Evolutionary conservation across 2,888 invertebrate species (phyloP).

Genomic region (Hermodice carunculata): DNA sequence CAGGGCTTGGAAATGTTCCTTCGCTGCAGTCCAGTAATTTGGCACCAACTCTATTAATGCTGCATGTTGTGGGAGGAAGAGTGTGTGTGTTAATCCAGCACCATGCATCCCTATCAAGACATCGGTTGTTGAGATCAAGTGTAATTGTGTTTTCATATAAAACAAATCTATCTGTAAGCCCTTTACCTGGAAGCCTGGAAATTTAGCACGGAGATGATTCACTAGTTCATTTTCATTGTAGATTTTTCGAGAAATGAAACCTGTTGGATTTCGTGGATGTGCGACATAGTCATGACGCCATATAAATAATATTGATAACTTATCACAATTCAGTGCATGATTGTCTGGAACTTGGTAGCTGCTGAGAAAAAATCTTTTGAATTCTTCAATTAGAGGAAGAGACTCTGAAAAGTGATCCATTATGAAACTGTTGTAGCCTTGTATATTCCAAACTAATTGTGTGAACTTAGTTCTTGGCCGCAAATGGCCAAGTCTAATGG

Average conservation of each 20-base stretch:
- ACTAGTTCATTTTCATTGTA: constrained; percentile 64
- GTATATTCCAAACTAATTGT: constrained; percentile 56
- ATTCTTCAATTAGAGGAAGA: constrained; percentile 59
- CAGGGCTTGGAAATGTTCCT: constrained; percentile 61
- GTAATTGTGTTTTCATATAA: constrained; percentile 57
- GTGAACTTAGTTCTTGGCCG: constrained; percentile 40
- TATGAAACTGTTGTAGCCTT: constrained; percentile 62
- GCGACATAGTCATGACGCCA: constrained; percentile 66
- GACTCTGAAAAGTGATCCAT: constrained; percentile 44
- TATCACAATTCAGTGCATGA: constrained; percentile 48
- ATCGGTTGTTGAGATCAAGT: constrained; percentile 55
- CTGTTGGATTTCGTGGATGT: constrained; percentile 65
- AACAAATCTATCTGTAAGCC: constrained; percentile 60
- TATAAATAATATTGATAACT: constrained; percentile 58
- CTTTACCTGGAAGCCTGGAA: constrained; percentile 44
- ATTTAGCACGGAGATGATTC: constrained; percentile 36
- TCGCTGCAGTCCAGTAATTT: constrained; percentile 48
- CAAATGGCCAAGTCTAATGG: constrained; percentile 48
- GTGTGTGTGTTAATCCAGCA: constrained; percentile 63
- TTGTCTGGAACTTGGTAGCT: constrained; percentile 36
- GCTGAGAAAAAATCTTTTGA: constrained; percentile 58
- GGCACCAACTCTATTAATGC: constrained; percentile 64
- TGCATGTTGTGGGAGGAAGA: constrained; percentile 61
- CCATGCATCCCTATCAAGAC: constrained; percentile 69
- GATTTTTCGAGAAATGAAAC: constrained; percentile 61